A percentile compares a stretch with the other conserved stretches of the same genome.
Conservation (phyloP, 2,888 invertebrate genomes). For the Cinara cedri region DNA sequence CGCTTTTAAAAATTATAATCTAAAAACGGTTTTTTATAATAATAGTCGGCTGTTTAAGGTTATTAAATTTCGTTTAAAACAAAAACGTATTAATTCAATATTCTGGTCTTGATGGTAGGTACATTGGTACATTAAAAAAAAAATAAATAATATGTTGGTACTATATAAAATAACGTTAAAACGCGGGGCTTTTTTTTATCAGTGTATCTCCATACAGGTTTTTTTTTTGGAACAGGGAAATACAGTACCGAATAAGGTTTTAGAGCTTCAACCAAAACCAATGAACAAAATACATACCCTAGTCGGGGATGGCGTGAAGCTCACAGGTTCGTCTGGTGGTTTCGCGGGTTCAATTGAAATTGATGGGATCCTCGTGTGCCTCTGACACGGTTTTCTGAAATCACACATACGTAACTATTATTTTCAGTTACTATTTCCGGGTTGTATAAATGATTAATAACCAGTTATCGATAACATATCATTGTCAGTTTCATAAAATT, state of each 20-base stretch:
- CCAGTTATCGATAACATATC: too few species aligned
- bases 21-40: not conserved
- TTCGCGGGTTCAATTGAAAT: constrained; percentile 42
- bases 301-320: constrained; percentile 37
- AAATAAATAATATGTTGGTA: too few species aligned
- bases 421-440: too few species aligned
- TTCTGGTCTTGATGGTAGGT: too few species aligned
- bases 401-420: not conserved
- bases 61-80: constrained; percentile 13
- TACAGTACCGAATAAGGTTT: not conserved
- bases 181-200: too few species aligned
- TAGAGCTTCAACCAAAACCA: not conserved
- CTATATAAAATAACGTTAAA: too few species aligned
- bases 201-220: not conserved
- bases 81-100: too few species aligned
- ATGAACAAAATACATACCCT: constrained; percentile 21
- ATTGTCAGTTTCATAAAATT: too few species aligned
- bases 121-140: too few species aligned
- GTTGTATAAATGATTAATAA: too few species aligned
- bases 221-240: not conserved
- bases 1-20: too few species aligned
- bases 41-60: not conserved
- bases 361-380: constrained; percentile 49
- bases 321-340: not conserved
- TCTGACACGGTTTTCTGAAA: constrained; percentile 48